Evolutionary conservation across 2,113 vertebrate species (phyloP), one percentile per base, ranked within the genome.

Genomic region (Mirounga angustirostris): DNA sequence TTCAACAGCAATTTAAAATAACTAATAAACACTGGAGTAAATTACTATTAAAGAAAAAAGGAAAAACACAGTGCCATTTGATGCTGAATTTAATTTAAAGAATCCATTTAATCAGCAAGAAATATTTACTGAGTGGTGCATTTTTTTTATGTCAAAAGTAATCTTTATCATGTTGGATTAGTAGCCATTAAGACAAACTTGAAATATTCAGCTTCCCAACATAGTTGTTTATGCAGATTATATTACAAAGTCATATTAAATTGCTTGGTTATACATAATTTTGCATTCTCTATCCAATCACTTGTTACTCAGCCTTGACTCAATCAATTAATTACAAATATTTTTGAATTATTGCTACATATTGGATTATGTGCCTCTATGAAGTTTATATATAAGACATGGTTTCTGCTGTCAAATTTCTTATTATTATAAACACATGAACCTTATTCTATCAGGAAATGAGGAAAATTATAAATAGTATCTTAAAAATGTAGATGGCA

Each of bases 1-100:
- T 98, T 98, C 96, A 97, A 79, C 18, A 96, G 82, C n/a, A 81
- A 95, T 96, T 98, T 98, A 97, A 97, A 98, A 91, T 92, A 97
- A 56, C 65, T 50, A 98, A 98, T 96, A 98, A 98, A 97, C 26
- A 36, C 52, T 4, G 2, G 58, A 97, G 65, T 18, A 98, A 97
- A 97, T 98, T 97, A 46, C 30, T 89, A 54, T 94, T 96, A 89
- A 95, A 98, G 87, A 54, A 87, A 85, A 95, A 92, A 91, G 79
- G 86, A 46, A 79, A 95, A 97, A 78, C 50, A 79, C 78, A 21
- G 8, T 96, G 4, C 13, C 73, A 15, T 97, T 96, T 95, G 93
- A 97, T 95, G 86, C 12, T 80, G 84, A 84, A 92, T 98, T 98
- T 96, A 97, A 98, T 98, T 98, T 96, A 73, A 95, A 97, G 85